Base-by-base conservation (phyloP, 2,888 invertebrate species). In the Phania funesta region DNA sequence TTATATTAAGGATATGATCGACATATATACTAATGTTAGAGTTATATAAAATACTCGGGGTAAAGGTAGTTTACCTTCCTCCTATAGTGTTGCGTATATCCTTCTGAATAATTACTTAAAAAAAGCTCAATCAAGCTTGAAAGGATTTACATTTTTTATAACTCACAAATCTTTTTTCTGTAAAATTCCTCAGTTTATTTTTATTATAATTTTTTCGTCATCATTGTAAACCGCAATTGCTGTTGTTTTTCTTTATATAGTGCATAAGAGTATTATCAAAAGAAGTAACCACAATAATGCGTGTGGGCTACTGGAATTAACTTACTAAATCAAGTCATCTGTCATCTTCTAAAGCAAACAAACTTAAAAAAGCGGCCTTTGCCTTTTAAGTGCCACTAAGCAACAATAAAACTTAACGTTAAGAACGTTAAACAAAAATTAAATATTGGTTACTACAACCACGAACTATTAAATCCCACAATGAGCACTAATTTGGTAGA, bases 271-370 rank as follows among this genome's bases (percentile, higher is more conserved):
- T 18, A n/a, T 54, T 20, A 13, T 11, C 41, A 44, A 41, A 38
- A 9, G 29, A 26, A 46, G 26, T 29, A 77, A 78, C 77, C 78
- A 35, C 78, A 78, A 58, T 22, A n/a, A 46, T 74, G 64, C 70
- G 74, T 82, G 78, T 78, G 78, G 78, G 65, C 82, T 70, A 65
- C 78, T 48, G 68, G 50, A 58, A 65, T 74, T 65, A 58, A 74
- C 62, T 65, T 65, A 82, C 74, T 82, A 82, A 82, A 82, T 82
- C 82, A 82, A 82, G 82, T 82, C 82, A 78, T 82, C 64, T 78
- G 68, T 70, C 82, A 50, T 46, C 67, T 56, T 64, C 50, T 50
- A 64, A 68, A 64, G 22, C 73, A 58, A 64, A 68, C 20, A 56
- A 32, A 35, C 38, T 11, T 78, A 60, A 35, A n/a, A 41, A 68